Conservation (phyloP, 2,113 vertebrate species). For the Toxotes chatareus region DNA sequence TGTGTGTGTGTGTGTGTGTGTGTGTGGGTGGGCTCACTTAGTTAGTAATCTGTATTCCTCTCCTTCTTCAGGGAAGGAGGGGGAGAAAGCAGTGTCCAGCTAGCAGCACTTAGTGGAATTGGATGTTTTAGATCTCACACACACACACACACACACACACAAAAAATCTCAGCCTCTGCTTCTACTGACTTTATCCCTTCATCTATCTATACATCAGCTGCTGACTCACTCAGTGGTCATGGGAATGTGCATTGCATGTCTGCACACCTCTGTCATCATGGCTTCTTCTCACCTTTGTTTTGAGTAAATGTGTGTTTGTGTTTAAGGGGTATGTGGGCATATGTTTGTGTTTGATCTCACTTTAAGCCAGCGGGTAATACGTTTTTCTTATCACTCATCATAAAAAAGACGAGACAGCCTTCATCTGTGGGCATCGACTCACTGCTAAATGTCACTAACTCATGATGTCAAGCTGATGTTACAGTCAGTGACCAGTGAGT, state of each 20-base stretch:
- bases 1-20: neutral
- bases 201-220: neutral
- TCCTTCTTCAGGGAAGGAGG: constrained; percentile 63
- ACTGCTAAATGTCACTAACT: neutral
- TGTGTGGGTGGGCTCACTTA: constrained; percentile 41
- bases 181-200: neutral
- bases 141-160: constrained; percentile 21
- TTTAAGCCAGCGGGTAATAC: neutral
- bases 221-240: neutral
- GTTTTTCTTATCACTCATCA: neutral
- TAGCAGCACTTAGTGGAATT: constrained; percentile 81
- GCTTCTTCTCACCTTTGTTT: neutral
- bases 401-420: neutral
- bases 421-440: neutral
- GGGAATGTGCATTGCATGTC: neutral
- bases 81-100: constrained; percentile 64
- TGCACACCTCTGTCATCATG: neutral
- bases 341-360: neutral
- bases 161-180: neutral
- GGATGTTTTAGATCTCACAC: constrained; percentile 60
- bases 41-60: constrained; percentile 64
- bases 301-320: neutral
- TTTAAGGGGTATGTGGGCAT: neutral
- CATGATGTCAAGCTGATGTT: neutral
- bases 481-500: too few species aligned